Evolutionary conservation across 2,888 invertebrate genomes (phyloP), one percentile per base, ranked within the genome.

Genomic region (Troides helena): DNA sequence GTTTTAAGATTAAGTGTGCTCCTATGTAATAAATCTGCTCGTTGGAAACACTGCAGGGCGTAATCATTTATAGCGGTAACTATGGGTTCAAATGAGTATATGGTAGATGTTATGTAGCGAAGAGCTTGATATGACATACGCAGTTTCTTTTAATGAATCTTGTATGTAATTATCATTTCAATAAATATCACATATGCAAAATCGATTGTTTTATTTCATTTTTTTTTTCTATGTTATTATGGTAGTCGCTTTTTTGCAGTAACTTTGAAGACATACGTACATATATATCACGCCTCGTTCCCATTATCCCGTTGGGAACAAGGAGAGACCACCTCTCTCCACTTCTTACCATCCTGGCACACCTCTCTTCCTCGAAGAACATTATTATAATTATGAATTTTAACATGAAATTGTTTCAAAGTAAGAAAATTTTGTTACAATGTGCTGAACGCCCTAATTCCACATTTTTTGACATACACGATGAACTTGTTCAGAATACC

Each of bases 101-200:
- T 56, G 46, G 30, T 59, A 61, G 64, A 65, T 53, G 58, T 61
- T 58, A 66, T 53, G 53, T 62, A 65, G 62, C 23, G 18, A 69
- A 57, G 30, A 21, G 30, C 23, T 65, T 58, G 46, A 57, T 10
- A 65, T 57, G 65, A 66, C 69, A 68, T 71, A 71, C 64, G 23
- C 67, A 63, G 62, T 69, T 69, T 69, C 69, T 65, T 57, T 66
- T 43, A 58, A 62, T 57, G 70, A 70, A 68, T 71, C 65, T 71
- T 68, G 64, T 72, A 72, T 71, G 65, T 69, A 71, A 56, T 69
- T 56, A 66, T 68, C 65, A 68, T 71, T 72, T 69, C 62, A 71
- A 69, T 72, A 71, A 71, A 72, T 68, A 57, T 12, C 18, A 65
- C 25, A 30, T 62, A 39, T 46, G 65, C 46, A 53, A 53, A 62